Conservation (phyloP, 37 sponge, comb jelly and placozoan species). For the Eunapius fragilis region DNA sequence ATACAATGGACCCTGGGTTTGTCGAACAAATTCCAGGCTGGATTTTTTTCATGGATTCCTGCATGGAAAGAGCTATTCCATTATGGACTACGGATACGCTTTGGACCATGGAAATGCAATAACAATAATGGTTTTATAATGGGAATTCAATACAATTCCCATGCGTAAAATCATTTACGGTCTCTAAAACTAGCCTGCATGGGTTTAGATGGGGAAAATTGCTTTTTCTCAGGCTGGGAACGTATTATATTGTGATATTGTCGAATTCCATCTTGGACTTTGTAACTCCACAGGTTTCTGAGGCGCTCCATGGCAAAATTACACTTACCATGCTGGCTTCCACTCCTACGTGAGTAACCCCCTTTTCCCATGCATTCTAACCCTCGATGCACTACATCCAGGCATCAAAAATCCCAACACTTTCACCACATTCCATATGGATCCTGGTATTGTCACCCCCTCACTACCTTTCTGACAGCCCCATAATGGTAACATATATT, state of each 20-base stretch:
- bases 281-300: not conserved
- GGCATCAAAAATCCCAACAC: not conserved
- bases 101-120: not conserved
- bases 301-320: not conserved
- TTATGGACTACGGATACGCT: not conserved
- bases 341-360: not conserved
- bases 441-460: not conserved
- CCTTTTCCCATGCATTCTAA: not conserved
- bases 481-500: not conserved
- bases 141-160: not conserved
- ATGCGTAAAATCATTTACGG: not conserved
- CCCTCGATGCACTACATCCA: not conserved
- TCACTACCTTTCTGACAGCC: not conserved
- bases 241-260: not conserved
- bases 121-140: not conserved
- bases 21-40: not conserved
- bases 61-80: not conserved
- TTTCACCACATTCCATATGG: not conserved
- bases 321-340: not conserved
- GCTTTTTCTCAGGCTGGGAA: not conserved
- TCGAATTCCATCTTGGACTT: not conserved
- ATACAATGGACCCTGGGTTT: not conserved
- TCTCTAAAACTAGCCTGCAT: not conserved
- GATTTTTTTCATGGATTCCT: not conserved
- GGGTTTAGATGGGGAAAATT: not conserved